phyloP scores from a whole-genome alignment of 2,113 vertebrate genomes.

The Phylloscopus whistleri region DNA sequence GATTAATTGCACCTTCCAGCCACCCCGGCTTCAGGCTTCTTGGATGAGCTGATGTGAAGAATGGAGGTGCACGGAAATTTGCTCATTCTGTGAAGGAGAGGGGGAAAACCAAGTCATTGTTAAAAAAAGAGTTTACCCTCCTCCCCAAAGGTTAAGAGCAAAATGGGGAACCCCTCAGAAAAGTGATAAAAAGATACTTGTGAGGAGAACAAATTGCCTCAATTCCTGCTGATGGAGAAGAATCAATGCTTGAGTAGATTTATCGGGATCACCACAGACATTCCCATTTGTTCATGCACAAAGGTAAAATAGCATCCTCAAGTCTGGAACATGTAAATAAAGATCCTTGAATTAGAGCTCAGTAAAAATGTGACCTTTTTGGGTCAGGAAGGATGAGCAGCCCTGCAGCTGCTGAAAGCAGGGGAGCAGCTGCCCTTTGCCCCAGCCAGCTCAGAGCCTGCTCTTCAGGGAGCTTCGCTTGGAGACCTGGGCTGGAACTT shows the following conservation, averaged over 20 bases:
- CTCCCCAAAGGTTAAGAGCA: neutral
- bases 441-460: neutral
- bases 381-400: neutral
- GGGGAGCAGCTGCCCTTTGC: neutral
- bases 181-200: neutral
- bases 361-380: neutral
- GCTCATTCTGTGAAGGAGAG: neutral
- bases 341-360: neutral
- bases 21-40: neutral
- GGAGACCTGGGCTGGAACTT: fast-evolving
- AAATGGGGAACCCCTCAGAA: neutral
- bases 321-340: neutral
- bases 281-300: neutral
- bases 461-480: neutral
- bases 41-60: too few relatives aligned
- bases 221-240: neutral
- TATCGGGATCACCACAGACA: neutral
- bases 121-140: neutral
- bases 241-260: neutral
- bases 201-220: neutral
- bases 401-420: neutral
- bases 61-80: neutral
- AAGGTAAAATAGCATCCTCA: neutral
- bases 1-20: neutral
- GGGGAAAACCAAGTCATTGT: neutral